Conservation (phyloP, 2,888 invertebrate species). For the Mechanitis mazaeus region DNA sequence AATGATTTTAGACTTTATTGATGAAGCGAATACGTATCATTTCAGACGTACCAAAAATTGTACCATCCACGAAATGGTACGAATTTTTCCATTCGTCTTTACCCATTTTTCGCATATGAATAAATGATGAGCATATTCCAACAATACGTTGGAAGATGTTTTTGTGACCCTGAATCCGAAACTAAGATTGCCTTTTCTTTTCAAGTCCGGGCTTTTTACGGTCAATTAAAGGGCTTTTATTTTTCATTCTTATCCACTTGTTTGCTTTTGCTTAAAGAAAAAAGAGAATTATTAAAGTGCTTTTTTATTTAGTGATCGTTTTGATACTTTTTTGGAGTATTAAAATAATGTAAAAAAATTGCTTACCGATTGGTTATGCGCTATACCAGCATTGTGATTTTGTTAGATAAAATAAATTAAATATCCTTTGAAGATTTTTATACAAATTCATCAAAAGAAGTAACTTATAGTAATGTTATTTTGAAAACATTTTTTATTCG, state of each 20-base stretch:
- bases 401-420: too few relatives aligned
- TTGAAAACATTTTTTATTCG: too few relatives aligned
- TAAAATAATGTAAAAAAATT: too few relatives aligned
- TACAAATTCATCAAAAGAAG: too few relatives aligned
- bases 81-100: constrained; percentile 21
- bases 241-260: constrained; percentile 18
- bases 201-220: constrained; percentile 23
- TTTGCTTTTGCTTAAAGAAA: constrained; percentile 4
- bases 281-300: neutral
- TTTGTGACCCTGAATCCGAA: constrained; percentile 26
- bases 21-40: constrained; percentile 7
- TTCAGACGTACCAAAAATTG: constrained; percentile 17
- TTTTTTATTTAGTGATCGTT: too few relatives aligned
- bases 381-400: too few relatives aligned
- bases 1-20: neutral
- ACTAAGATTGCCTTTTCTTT: constrained; percentile 25
- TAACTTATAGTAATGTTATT: too few relatives aligned
- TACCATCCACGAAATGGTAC: constrained; percentile 27
- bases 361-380: too few relatives aligned
- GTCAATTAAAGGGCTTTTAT: constrained; percentile 26
- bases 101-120: constrained; percentile 27
- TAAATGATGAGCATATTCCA: constrained; percentile 28
- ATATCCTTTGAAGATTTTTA: too few relatives aligned
- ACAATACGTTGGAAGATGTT: constrained; percentile 26
- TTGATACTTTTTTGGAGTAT: too few relatives aligned